Conservation (phyloP, 2,888 invertebrate species). For the Muscina levida region DNA sequence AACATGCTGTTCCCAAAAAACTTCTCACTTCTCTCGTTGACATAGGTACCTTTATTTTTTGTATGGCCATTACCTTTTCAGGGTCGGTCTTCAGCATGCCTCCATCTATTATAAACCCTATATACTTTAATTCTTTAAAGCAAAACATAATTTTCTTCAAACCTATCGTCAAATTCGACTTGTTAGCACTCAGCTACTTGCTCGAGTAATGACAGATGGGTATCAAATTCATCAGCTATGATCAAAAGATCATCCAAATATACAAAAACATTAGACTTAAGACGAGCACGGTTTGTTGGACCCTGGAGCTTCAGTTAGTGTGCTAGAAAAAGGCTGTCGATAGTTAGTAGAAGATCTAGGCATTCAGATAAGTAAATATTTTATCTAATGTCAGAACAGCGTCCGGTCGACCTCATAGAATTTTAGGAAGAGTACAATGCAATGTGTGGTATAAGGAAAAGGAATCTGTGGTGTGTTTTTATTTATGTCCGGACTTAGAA, state of each 20-base stretch:
- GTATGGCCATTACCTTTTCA: neutral
- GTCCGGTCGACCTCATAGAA: too few species aligned
- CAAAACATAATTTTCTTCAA: constrained; percentile 17
- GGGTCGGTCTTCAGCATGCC: constrained; percentile 1
- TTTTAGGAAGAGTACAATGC: too few species aligned
- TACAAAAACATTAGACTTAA: constrained; percentile 44
- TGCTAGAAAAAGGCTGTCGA: too few species aligned
- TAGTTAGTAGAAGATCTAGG: too few species aligned
- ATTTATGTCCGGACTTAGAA: too few species aligned
- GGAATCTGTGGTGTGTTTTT: too few species aligned
- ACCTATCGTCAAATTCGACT: constrained; percentile 9
- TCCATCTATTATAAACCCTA: constrained; percentile 14
- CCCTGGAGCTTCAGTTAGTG: too few species aligned
- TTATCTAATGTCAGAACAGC: too few species aligned
- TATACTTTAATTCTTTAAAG: neutral
- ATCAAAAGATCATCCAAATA: constrained; percentile 47
- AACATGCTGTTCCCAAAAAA: constrained; percentile 33
- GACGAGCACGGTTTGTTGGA: constrained; percentile 17
- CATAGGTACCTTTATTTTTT: neutral
- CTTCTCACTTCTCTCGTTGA: constrained; percentile 17
- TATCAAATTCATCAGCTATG: neutral
- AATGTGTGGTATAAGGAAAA: too few species aligned
- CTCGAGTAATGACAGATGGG: neutral
- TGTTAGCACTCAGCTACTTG: constrained; percentile 9
- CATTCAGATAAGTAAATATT: too few species aligned